Evolutionary conservation across 2,797 vertebrate genomes (phyloP).

Genomic region (Apogon talboti): DNA sequence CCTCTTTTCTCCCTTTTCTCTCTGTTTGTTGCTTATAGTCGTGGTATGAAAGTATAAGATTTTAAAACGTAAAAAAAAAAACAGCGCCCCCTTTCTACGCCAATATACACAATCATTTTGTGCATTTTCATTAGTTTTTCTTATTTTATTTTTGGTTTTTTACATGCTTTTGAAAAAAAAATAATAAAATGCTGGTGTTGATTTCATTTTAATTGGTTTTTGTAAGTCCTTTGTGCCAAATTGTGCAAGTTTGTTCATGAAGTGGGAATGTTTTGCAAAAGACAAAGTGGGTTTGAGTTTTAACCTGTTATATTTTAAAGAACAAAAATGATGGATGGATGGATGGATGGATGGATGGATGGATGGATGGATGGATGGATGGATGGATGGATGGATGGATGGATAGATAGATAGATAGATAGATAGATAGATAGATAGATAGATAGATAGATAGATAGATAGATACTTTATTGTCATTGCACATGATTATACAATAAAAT

Average conservation of each 20-base stretch:
- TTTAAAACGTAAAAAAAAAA: slow-evolving; percentile 66
- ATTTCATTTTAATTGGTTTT: slow-evolving; percentile 46
- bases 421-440: too few relatives aligned
- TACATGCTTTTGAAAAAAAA: slow-evolving; percentile 84
- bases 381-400: too few relatives aligned
- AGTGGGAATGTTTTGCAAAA: too few relatives aligned
- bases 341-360: too few relatives aligned
- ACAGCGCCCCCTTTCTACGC: slow-evolving; percentile 50
- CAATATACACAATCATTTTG: slow-evolving; percentile 72
- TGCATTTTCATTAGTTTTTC: slow-evolving; percentile 60
- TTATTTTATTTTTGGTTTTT: slow-evolving; percentile 72
- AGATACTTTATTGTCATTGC: too few relatives aligned
- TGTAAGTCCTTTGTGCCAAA: not conserved
- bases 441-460: too few relatives aligned
- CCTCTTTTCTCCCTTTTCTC: slow-evolving; percentile 54
- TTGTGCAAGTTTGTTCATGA: not conserved
- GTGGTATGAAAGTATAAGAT: slow-evolving; percentile 61
- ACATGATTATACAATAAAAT: too few relatives aligned
- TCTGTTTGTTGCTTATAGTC: slow-evolving; percentile 65
- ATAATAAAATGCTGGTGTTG: slow-evolving; percentile 82
- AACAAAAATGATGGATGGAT: too few relatives aligned
- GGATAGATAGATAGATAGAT: too few relatives aligned
- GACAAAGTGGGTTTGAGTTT: too few relatives aligned
- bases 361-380: too few relatives aligned
- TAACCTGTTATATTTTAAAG: too few relatives aligned